Percentiles rank a stretch among this genome's conserved stretches.
Conservation (phyloP, 35 echinoderm and acorn worm genomes). For the Holothuria glaberrima region DNA sequence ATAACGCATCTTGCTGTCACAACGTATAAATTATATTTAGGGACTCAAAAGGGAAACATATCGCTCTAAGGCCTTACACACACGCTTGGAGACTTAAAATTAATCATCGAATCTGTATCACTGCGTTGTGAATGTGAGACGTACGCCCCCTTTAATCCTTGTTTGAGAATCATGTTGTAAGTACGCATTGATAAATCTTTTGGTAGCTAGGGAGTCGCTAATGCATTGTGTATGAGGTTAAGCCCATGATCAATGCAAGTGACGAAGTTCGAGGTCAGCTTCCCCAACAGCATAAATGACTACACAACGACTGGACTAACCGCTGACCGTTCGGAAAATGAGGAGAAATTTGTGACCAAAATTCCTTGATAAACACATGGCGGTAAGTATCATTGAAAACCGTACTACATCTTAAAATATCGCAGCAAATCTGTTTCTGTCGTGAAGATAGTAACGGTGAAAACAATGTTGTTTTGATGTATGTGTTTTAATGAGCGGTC, state of each 20-base stretch:
- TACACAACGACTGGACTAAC: conserved; percentile 60
- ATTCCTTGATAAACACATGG: conserved; percentile 54
- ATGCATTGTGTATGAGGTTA: conserved; percentile 57
- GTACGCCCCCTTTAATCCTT: conserved; percentile 39
- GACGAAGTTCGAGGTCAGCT: conserved; percentile 63
- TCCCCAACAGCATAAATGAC: conserved; percentile 63
- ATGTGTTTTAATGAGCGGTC: conserved; percentile 51
- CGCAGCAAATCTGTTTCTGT: background rate
- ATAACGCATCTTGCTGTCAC: too few relatives aligned
- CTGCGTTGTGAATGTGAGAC: too few relatives aligned
- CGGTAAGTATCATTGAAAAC: conserved; percentile 38
- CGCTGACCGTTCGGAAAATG: conserved; percentile 56
- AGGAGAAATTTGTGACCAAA: conserved; percentile 55
- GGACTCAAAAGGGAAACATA: too few relatives aligned
- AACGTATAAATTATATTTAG: too few relatives aligned
- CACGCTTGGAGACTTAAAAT: too few relatives aligned
- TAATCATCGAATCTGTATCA: background rate
- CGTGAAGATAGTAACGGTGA: background rate
- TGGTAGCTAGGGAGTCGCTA: conserved; percentile 36
- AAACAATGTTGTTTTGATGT: conserved; percentile 30
- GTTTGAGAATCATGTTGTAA: conserved; percentile 54
- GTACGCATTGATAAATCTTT: conserved; percentile 53
- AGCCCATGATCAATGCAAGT: conserved; percentile 63
- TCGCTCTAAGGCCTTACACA: too few relatives aligned
- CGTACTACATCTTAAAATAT: background rate